phyloP scores from a whole-genome alignment of 2,113 vertebrate species.

The Gopherus flavomarginatus region DNA sequence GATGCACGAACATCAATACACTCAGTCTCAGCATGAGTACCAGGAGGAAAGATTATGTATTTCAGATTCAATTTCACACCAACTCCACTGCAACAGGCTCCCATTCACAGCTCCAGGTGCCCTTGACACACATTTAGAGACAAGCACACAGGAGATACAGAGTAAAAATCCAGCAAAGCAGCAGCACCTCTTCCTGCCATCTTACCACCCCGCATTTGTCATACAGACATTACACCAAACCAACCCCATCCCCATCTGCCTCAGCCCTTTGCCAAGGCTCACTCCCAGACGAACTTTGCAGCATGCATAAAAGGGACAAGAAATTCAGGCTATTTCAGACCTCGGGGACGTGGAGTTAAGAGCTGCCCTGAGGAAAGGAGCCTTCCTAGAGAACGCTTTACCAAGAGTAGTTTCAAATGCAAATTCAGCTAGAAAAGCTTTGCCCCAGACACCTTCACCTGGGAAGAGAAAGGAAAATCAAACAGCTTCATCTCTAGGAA shows the following conservation, averaged over 20 bases:
- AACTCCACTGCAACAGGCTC: not conserved
- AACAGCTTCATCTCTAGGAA: not conserved
- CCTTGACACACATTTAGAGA: not conserved
- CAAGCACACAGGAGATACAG: not conserved
- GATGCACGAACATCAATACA: not conserved
- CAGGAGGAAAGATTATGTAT: not conserved
- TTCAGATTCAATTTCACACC: not conserved
- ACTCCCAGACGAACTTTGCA: not conserved
- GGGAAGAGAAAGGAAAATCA: not conserved
- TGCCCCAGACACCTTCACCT: not conserved
- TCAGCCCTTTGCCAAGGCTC: not conserved
- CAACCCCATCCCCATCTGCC: not conserved
- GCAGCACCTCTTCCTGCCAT: not conserved
- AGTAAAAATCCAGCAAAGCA: not conserved
- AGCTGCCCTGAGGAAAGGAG: not conserved
- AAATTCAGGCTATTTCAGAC: not conserved
- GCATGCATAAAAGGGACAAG: not conserved
- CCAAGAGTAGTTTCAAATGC: not conserved
- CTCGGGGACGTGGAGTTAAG: not conserved
- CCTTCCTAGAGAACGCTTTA: not conserved
- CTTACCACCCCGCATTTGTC: not conserved
- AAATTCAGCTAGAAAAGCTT: not conserved
- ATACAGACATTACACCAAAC: not conserved
- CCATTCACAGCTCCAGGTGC: not conserved
- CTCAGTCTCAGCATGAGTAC: not conserved